Percentiles rank a stretch among this genome's conserved stretches.
phyloP scores from a whole-genome alignment of 2,113 vertebrate species.

The Charadrius vociferus region DNA sequence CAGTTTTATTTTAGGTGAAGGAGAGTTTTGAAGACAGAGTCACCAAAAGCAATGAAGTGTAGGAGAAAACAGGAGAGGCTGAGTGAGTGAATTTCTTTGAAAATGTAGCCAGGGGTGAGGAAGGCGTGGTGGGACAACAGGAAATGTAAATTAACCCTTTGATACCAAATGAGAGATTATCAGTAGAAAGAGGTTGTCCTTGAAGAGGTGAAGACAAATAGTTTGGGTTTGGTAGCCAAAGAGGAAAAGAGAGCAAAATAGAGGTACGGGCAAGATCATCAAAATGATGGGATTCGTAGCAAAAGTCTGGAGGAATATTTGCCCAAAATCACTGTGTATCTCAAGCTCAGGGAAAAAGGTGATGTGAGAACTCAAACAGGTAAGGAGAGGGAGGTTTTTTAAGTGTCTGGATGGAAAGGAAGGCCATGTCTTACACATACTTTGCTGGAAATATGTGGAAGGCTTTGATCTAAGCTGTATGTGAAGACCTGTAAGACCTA shows the following conservation, averaged over 20 bases:
- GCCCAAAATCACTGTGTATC: not conserved
- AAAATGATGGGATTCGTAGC: not conserved
- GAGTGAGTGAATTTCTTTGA: not conserved
- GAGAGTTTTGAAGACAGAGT: not conserved
- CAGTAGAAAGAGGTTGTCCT: not conserved
- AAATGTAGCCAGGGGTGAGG: not conserved
- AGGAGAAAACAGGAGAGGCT: not conserved
- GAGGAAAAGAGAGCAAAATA: not conserved
- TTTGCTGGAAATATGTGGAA: not conserved
- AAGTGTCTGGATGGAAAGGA: not conserved
- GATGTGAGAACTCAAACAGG: accelerated
- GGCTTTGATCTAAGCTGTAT: not conserved
- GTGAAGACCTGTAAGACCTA: not conserved
- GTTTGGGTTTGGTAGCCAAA: not conserved
- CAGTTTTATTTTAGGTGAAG: not conserved
- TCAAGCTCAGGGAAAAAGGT: not conserved
- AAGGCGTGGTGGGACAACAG: not conserved
- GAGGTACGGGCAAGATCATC: not conserved
- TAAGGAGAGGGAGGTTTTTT: not conserved
- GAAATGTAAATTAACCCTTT: not conserved
- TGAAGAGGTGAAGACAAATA: not conserved
- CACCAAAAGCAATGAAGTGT: not conserved
- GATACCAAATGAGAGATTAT: not conserved
- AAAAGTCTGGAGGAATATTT: not conserved
- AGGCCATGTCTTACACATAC: not conserved